Conservation (phyloP, 2,888 invertebrate species). For the Ectemnius cavifrons region DNA sequence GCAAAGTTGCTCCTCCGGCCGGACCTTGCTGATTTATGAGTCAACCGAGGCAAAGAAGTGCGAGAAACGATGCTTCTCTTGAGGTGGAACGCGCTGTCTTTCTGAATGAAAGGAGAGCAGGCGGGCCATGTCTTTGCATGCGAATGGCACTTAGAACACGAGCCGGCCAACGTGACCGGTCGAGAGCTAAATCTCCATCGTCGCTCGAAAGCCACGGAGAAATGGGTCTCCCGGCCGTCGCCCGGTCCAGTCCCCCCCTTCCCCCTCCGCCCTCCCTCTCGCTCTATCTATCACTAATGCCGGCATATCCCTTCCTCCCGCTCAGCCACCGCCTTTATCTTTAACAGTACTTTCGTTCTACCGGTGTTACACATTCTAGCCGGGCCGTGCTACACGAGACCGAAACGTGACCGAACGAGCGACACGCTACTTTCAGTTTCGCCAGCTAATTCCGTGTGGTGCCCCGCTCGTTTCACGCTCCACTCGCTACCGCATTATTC, state of each 20-base stretch:
- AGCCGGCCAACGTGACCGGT: neutral
- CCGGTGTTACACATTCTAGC: neutral
- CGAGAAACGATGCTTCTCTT: neutral
- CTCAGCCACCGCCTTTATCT: neutral
- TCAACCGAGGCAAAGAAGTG: neutral
- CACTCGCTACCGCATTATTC: no score
- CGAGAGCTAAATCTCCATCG: neutral
- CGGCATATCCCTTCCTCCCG: neutral
- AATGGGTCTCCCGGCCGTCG: neutral
- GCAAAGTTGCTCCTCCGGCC: neutral
- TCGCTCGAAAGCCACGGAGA: neutral
- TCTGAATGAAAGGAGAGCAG: neutral
- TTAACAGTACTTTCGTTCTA: no score
- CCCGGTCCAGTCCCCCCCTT: neutral
- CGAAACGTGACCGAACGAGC: neutral
- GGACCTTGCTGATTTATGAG: neutral
- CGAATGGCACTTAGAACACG: neutral
- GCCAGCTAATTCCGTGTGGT: neutral
- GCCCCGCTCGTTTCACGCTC: neutral
- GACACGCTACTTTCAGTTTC: constrained; percentile 9
- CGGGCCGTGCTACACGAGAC: neutral
- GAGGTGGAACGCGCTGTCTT: neutral
- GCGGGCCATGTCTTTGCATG: neutral
- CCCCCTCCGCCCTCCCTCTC: neutral
- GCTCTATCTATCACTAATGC: neutral